These are phyloP conservation scores for Dunckerocampus dactyliophorus DNA, from an alignment of 2,113 vertebrate genomes.

Conservation along the genomic window DNA sequence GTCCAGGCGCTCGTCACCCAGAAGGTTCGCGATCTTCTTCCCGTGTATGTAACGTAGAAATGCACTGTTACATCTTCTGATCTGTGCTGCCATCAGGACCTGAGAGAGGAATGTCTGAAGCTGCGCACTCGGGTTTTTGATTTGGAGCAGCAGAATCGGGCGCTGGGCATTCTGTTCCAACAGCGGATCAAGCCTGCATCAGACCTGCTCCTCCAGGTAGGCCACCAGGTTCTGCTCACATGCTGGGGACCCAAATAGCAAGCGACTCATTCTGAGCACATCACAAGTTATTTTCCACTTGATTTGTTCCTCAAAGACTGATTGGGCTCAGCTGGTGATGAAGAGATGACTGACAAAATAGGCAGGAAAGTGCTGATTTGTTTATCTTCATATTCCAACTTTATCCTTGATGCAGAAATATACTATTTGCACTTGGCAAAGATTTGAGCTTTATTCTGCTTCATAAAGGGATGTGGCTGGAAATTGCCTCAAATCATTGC, in stretches of 20 bases:
- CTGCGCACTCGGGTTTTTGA: constrained; percentile 89
- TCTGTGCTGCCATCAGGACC: constrained; percentile 69
- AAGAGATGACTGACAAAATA: neutral
- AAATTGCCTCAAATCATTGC: constrained; percentile 33
- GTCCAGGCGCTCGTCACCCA: constrained; percentile 93
- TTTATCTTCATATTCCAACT: constrained; percentile 6
- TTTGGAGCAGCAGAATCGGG: constrained; percentile 89
- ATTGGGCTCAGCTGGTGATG: constrained; percentile 10
- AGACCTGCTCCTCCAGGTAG: constrained; percentile 86
- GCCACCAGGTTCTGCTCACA: neutral
- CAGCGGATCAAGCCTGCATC: constrained; percentile 84
- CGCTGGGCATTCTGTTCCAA: constrained; percentile 82
- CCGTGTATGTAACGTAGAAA: neutral
- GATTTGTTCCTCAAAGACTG: constrained; percentile 17
- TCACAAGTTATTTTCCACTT: constrained; percentile 34
- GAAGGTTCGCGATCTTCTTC: constrained; percentile 76
- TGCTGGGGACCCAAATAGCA: neutral
- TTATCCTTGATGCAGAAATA: neutral
- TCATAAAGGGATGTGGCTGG: neutral
- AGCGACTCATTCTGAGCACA: constrained; percentile 10
- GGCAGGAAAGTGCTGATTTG: constrained; percentile 15
- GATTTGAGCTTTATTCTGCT: neutral
- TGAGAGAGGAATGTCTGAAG: constrained; percentile 89
- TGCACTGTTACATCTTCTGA: neutral
- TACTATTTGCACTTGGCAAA: neutral